These are phyloP conservation scores for Hylia prasina DNA, from an alignment of 2,113 vertebrate species.

Conservation along the genomic window DNA sequence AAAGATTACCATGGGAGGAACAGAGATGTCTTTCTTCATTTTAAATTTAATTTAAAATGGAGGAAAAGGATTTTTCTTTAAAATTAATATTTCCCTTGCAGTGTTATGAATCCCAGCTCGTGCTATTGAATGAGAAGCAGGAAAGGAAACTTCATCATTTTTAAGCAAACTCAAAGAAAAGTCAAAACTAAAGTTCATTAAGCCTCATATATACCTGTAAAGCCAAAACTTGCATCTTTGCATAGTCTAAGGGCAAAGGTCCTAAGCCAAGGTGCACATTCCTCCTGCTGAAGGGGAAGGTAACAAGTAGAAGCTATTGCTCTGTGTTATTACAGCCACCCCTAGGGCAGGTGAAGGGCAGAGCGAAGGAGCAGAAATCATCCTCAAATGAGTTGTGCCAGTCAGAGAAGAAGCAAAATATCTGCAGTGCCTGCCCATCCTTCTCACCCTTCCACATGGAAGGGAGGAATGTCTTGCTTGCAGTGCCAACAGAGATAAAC, in stretches of 20 bases:
- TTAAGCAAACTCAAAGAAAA: not conserved
- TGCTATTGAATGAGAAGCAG: not conserved
- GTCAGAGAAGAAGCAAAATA: not conserved
- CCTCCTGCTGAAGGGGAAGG: not conserved
- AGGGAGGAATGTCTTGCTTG: not conserved
- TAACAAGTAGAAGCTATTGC: not conserved
- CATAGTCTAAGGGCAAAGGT: not conserved
- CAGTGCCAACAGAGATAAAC: not conserved
- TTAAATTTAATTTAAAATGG: slow-evolving; percentile 54
- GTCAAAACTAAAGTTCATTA: not conserved
- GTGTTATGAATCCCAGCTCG: not conserved
- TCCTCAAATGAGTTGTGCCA: not conserved
- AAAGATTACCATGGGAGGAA: not conserved
- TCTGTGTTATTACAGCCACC: not conserved
- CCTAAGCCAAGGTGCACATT: not conserved
- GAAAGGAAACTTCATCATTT: not conserved
- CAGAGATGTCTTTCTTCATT: slow-evolving; percentile 27
- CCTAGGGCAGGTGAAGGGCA: not conserved
- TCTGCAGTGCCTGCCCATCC: not conserved
- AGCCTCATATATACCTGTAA: not conserved
- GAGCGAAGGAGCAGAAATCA: not conserved
- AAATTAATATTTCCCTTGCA: slow-evolving; percentile 41
- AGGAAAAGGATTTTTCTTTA: slow-evolving; percentile 46
- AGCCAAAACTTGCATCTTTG: not conserved
- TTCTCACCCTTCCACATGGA: not conserved